Percentiles rank a stretch among this genome's conserved stretches.
These are phyloP conservation scores for Podilymbus podiceps DNA, from an alignment of 2,113 vertebrate genomes.

Conservation along the genomic window DNA sequence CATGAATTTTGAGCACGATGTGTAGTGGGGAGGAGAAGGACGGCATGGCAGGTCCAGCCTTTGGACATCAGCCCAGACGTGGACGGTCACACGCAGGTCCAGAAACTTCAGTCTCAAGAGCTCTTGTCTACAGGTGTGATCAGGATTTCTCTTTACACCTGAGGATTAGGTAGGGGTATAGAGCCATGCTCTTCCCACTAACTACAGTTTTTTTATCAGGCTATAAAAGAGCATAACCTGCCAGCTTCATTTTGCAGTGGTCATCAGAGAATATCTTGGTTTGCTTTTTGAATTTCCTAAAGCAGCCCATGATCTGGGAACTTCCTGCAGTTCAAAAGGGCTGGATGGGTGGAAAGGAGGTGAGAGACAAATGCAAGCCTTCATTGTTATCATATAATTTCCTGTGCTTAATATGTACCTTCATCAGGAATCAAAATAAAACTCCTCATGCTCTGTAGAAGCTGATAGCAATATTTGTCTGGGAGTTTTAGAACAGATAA, in stretches of 20 bases:
- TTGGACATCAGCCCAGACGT: not conserved
- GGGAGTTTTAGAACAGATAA: constrained; percentile 48
- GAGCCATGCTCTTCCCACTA: not conserved
- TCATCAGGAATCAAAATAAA: constrained; percentile 27
- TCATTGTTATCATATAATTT: not conserved
- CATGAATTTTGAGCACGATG: not conserved
- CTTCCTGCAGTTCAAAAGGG: not conserved
- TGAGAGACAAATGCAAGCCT: not conserved
- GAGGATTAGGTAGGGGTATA: not conserved
- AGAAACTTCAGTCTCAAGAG: not conserved
- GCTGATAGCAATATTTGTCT: constrained; percentile 36
- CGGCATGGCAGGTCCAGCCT: not conserved
- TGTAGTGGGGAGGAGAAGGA: not conserved
- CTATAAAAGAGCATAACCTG: not conserved
- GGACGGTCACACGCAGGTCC: not conserved
- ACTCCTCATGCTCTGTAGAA: not conserved
- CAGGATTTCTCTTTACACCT: not conserved
- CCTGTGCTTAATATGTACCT: not conserved
- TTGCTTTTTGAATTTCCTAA: not conserved
- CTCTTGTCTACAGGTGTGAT: not conserved
- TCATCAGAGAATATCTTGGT: not conserved
- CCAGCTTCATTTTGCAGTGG: not conserved
- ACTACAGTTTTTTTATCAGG: not conserved
- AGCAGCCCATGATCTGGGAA: not conserved
- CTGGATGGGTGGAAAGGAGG: not conserved